These are phyloP conservation scores for Paratilapia polleni DNA, from an alignment of 2,113 vertebrate species.

Conservation along the genomic window DNA sequence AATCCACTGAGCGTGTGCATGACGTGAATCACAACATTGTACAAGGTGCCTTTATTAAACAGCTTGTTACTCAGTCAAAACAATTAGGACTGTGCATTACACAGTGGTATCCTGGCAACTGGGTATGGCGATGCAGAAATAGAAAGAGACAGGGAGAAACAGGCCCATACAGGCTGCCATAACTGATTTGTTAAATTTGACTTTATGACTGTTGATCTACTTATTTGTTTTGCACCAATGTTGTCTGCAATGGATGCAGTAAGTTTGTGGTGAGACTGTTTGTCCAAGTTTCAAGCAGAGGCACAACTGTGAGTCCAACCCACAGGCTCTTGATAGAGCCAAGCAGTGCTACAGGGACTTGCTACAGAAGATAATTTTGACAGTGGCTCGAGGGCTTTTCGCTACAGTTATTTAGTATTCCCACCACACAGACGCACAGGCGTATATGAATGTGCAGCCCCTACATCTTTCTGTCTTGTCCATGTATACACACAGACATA, in stretches of 20 bases:
- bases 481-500: neutral
- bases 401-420: conserved; percentile 63
- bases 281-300: conserved; percentile 61
- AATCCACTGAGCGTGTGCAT: conserved; percentile 60
- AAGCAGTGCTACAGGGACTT: conserved; percentile 55
- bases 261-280: conserved; percentile 28
- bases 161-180: conserved; percentile 41
- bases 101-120: conserved; percentile 71
- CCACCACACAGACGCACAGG: conserved; percentile 39
- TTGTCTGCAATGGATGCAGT: conserved; percentile 1
- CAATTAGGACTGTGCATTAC: conserved; percentile 69
- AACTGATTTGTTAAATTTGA: conserved; percentile 58
- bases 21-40: conserved; percentile 66
- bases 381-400: conserved; percentile 72
- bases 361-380: conserved; percentile 72
- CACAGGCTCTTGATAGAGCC: conserved; percentile 56
- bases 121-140: conserved; percentile 41
- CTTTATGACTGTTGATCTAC: conserved; percentile 52
- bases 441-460: conserved; percentile 1
- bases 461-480: neutral
- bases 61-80: conserved; percentile 74
- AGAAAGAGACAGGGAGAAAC: conserved; percentile 40
- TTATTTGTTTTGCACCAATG: conserved; percentile 31
- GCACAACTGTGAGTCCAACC: conserved; percentile 53
- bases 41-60: conserved; percentile 72